These are phyloP conservation scores for Rhyacophila evoluta DNA, from an alignment of 2,888 invertebrate genomes.

Conservation along the genomic window DNA sequence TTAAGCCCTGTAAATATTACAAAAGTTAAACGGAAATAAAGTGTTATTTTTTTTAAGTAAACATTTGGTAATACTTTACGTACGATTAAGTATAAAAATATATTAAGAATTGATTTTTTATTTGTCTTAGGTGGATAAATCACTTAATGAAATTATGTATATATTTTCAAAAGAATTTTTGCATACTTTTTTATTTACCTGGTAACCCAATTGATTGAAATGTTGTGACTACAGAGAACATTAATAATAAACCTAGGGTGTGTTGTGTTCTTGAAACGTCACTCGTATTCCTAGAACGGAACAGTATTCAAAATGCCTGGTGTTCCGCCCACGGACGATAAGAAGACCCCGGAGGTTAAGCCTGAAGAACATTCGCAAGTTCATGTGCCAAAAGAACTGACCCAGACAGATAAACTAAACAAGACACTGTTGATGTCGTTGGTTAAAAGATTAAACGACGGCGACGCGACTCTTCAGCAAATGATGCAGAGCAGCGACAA, in stretches of 20 bases:
- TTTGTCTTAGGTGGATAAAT: too few species aligned
- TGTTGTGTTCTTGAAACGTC: not conserved
- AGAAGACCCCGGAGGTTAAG: not conserved
- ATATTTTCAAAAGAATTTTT: too few species aligned
- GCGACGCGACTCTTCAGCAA: conserved; percentile 60
- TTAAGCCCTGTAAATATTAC: too few species aligned
- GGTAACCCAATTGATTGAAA: too few species aligned
- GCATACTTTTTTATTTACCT: too few species aligned
- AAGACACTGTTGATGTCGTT: conserved; percentile 75
- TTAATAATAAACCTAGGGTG: not conserved
- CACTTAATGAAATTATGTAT: too few species aligned
- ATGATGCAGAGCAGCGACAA: conserved; percentile 61
- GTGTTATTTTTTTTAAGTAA: too few species aligned
- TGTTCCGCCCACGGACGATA: conserved; percentile 44
- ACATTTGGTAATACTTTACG: too few species aligned
- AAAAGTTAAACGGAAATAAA: too few species aligned
- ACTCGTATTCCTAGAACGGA: not conserved
- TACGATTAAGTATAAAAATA: too few species aligned
- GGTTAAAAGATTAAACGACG: conserved; percentile 71
- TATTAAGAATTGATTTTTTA: too few species aligned
- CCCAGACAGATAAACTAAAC: conserved; percentile 76
- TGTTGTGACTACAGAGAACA: too few species aligned
- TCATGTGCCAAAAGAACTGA: conserved; percentile 66
- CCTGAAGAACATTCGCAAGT: conserved; percentile 58
- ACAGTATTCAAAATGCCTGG: conserved; percentile 46